Percentiles rank a stretch among this genome's conserved stretches.
Evolutionary conservation across 2,888 invertebrate genomes (phyloP).

Genomic region (Acronicta alni): DNA sequence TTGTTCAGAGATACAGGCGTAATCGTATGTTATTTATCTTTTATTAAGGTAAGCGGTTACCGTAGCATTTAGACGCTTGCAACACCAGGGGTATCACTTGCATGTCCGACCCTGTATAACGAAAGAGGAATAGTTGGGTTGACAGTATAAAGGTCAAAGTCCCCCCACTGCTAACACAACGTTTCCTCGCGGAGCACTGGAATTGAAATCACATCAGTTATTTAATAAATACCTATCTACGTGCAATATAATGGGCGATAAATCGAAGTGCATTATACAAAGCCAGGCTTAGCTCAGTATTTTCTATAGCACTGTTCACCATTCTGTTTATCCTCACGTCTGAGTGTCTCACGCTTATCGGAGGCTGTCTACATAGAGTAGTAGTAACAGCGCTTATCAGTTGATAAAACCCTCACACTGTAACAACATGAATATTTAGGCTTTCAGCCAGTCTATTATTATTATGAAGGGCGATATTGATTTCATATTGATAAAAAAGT

Average conservation of each 20-base stretch:
- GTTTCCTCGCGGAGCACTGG: too few relatives aligned
- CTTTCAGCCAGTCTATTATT: not conserved
- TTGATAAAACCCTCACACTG: constrained; percentile 16
- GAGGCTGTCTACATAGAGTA: constrained; percentile 25
- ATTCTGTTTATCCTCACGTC: constrained; percentile 30
- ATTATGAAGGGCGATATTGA: not conserved
- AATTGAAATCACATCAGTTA: too few relatives aligned
- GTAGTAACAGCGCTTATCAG: constrained; percentile 23
- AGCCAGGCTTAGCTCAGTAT: constrained; percentile 32
- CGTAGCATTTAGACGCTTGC: too few relatives aligned
- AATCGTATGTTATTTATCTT: too few relatives aligned
- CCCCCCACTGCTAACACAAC: too few relatives aligned
- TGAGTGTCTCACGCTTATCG: constrained; percentile 39
- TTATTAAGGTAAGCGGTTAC: too few relatives aligned
- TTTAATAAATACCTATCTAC: not conserved
- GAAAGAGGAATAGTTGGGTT: too few relatives aligned
- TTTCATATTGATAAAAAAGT: too few relatives aligned
- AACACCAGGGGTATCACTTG: too few relatives aligned
- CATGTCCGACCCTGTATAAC: too few relatives aligned
- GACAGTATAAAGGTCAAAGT: too few relatives aligned
- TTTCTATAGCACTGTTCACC: constrained; percentile 21
- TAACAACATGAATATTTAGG: not conserved
- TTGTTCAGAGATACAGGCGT: too few relatives aligned
- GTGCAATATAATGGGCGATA: constrained; percentile 20
- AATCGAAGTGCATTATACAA: constrained; percentile 2